phyloP scores from a whole-genome alignment of 2,888 invertebrate genomes.

The Sphaerophoria rueppellii region DNA sequence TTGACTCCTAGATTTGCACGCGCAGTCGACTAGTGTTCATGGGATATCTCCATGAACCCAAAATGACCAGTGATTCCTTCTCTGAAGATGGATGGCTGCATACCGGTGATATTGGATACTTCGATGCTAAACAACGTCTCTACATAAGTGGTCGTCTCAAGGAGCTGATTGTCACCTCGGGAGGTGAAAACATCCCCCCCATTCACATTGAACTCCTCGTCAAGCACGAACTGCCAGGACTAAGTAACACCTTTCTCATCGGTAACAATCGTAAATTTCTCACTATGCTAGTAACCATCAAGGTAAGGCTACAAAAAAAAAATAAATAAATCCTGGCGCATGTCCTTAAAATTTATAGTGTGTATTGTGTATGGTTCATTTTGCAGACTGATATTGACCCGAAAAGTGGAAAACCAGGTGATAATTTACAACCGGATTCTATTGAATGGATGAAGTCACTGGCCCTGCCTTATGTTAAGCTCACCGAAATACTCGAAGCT shows the following conservation, averaged over 20 bases:
- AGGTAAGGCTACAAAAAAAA: constrained; percentile 83
- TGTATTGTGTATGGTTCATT: background rate
- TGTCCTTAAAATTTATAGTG: constrained; percentile 4
- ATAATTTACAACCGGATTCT: constrained; percentile 86
- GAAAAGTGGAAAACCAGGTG: constrained; percentile 87
- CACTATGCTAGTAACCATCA: constrained; percentile 90
- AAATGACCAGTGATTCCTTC: constrained; percentile 88
- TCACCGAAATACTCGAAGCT: constrained; percentile 87
- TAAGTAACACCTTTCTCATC: constrained; percentile 92
- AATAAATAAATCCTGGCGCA: background rate
- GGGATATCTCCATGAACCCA: constrained; percentile 90
- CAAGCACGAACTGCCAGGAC: constrained; percentile 87
- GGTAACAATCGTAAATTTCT: constrained; percentile 95
- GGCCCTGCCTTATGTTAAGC: constrained; percentile 85
- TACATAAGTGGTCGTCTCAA: constrained; percentile 89
- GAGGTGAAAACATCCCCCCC: constrained; percentile 95
- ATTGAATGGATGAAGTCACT: constrained; percentile 88
- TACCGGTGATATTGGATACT: constrained; percentile 92
- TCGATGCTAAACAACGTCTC: constrained; percentile 88
- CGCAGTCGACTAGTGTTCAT: constrained; percentile 93
- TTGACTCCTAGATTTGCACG: constrained; percentile 85
- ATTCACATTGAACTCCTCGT: constrained; percentile 91
- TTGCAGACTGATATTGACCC: constrained; percentile 86
- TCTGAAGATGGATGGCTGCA: constrained; percentile 92
- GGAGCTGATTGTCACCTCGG: constrained; percentile 96